Evolutionary conservation across 2,113 vertebrate species (phyloP).

Genomic region (Leptosomus discolor): DNA sequence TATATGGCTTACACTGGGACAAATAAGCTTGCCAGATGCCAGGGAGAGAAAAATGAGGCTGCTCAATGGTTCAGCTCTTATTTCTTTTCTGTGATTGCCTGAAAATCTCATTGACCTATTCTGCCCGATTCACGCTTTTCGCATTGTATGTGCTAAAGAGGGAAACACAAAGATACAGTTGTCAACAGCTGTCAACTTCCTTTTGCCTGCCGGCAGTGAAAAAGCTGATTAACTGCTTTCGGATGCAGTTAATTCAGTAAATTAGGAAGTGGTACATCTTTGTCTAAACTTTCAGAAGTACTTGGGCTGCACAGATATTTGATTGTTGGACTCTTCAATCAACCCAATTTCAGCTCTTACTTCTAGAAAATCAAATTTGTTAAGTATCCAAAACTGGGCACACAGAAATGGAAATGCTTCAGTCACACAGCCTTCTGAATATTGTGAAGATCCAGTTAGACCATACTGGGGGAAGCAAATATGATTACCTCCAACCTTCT

Average conservation of each 20-base stretch:
- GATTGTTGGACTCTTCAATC: not conserved
- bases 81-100: rapidly evolving
- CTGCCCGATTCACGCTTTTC: not conserved
- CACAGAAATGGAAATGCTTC: not conserved
- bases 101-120: not conserved
- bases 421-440: not conserved
- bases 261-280: not conserved
- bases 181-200: not conserved
- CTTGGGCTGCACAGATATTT: not conserved
- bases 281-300: not conserved
- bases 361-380: not conserved
- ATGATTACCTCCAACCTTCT: not conserved
- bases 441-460: not conserved
- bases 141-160: not conserved
- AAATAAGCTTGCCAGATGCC: not conserved
- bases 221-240: not conserved
- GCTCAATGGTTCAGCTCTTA: not conserved
- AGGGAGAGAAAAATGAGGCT: not conserved
- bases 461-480: not conserved
- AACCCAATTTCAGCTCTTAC: not conserved
- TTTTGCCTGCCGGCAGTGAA: not conserved
- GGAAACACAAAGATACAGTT: not conserved
- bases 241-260: not conserved
- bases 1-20: not conserved
- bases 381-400: not conserved